These are phyloP conservation scores for Eutolmus rufibarbis DNA, from an alignment of 2,888 invertebrate species.

Conservation along the genomic window DNA sequence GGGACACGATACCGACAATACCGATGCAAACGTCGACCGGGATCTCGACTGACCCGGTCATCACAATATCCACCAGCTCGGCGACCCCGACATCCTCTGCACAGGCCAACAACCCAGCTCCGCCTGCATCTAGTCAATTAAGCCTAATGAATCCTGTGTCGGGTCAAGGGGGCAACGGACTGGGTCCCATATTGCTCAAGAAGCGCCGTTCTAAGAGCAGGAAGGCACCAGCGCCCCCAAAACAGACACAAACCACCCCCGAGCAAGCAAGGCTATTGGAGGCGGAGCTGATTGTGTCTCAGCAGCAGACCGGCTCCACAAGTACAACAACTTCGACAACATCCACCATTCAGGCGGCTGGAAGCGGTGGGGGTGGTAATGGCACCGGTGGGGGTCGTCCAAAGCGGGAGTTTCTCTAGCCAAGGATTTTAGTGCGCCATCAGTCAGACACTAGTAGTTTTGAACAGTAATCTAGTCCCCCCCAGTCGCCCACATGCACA, in stretches of 20 bases:
- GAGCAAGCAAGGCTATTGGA: constrained; percentile 57
- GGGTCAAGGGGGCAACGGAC: constrained; percentile 61
- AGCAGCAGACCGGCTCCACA: constrained; percentile 34
- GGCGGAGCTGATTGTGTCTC: constrained; percentile 41
- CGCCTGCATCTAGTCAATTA: constrained; percentile 54
- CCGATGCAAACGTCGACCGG: constrained; percentile 45
- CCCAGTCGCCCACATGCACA: not conserved
- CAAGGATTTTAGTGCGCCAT: constrained; percentile 62
- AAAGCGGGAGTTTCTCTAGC: constrained; percentile 63
- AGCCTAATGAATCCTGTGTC: constrained; percentile 45
- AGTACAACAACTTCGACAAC: constrained; percentile 36
- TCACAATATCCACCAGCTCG: constrained; percentile 57
- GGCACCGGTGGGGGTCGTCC: constrained; percentile 55
- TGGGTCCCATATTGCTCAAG: constrained; percentile 64
- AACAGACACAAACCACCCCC: constrained; percentile 55
- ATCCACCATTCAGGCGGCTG: constrained; percentile 42
- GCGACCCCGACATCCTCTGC: constrained; percentile 50
- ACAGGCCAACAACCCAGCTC: constrained; percentile 53
- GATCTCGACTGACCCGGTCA: constrained; percentile 43
- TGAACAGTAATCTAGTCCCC: constrained; percentile 47
- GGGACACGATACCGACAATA: constrained; percentile 46
- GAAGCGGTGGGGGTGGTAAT: constrained; percentile 22
- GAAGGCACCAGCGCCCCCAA: constrained; percentile 66
- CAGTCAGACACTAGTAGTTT: constrained; percentile 59
- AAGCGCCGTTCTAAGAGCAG: constrained; percentile 71